Evolutionary conservation across 2,888 invertebrate genomes (phyloP), one percentile per base, ranked within the genome.

Genomic region (Drosophila fulvimacula): DNA sequence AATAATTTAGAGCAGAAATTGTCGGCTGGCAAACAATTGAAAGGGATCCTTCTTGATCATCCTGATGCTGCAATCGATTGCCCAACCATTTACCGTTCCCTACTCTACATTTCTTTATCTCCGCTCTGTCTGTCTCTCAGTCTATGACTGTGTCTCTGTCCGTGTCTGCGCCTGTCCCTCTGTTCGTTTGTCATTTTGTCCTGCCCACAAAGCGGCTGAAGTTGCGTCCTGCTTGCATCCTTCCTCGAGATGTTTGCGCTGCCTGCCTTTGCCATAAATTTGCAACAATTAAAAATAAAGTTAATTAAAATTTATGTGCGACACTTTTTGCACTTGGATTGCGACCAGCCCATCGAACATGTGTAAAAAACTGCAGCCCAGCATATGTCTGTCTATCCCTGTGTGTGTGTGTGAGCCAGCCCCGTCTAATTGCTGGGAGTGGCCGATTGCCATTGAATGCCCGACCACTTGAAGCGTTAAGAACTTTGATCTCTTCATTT

Each of bases 261-360:
- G 79, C 70, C 65, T 80, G 76, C 89, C 90, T 74, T 63, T 71
- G 76, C 81, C 85, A 86, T 90, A 90, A 90, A 90, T 90, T 89
- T 75, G 82, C 80, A 76, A 84, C 89, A 90, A 90, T 90, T 90
- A 90, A 87, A 79, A 88, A 85, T 73, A 86, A 82, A 84, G 86
- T 88, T 90, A 90, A 90, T 90, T 90, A 81, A 90, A 90, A 90
- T 90, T 90, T 90, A 90, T 90, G 90, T 82, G 84, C 82, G 90
- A 90, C 90, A 90, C 76, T 82, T 90, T 69, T 82, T 87, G 82
- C 78, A 76, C 82, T 77, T 74, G 67, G 77, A 73, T 74, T 67
- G 73, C 69, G 72, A 62, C 72, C 74, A 80, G 68, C 80, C 68
- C 58, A 69, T 56, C 44, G 63, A 63, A 64, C 77, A 77, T 66